Percentiles rank a stretch among this genome's conserved stretches.
These are phyloP conservation scores for Nycticebus coucang DNA, from an alignment of 2,113 vertebrate species.

Conservation along the genomic window DNA sequence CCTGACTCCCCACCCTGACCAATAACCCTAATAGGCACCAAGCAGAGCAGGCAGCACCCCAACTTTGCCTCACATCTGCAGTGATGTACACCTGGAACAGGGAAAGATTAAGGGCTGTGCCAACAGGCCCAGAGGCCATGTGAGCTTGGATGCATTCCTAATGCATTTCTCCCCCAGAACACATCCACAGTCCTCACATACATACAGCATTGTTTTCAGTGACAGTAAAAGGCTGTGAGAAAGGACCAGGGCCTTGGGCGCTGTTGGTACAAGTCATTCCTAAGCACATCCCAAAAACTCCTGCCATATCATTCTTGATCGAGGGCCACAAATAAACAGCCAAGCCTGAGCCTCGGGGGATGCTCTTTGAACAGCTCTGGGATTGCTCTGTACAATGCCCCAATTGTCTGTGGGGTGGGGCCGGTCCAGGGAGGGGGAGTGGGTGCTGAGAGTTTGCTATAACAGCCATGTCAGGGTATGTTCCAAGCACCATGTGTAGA, in stretches of 20 bases:
- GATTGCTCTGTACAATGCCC: conserved; percentile 59
- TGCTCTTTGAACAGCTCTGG: conserved; percentile 34
- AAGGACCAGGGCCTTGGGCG: conserved; percentile 27
- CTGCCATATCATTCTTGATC: conserved; percentile 62
- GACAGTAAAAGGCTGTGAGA: conserved; percentile 25
- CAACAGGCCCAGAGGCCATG: conserved; percentile 5
- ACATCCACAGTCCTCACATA: conserved; percentile 42
- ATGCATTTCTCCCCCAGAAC: conserved; percentile 38
- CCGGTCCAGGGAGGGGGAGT: background rate
- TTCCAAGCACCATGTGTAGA: background rate
- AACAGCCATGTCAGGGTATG: background rate
- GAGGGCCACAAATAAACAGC: conserved; percentile 59
- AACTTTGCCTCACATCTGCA: background rate
- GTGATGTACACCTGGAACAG: background rate
- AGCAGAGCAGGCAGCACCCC: background rate
- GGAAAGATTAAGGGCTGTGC: background rate
- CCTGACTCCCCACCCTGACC: background rate
- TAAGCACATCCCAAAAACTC: conserved; percentile 48
- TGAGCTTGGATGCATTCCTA: conserved; percentile 26
- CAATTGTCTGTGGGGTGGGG: conserved; percentile 41
- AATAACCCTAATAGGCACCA: background rate
- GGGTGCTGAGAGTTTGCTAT: background rate
- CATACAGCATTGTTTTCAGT: conserved; percentile 48
- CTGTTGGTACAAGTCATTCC: conserved; percentile 62
- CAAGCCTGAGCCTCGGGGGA: conserved; percentile 31